Conservation (phyloP, 2,113 vertebrate genomes). For the Xenus cinereus region DNA sequence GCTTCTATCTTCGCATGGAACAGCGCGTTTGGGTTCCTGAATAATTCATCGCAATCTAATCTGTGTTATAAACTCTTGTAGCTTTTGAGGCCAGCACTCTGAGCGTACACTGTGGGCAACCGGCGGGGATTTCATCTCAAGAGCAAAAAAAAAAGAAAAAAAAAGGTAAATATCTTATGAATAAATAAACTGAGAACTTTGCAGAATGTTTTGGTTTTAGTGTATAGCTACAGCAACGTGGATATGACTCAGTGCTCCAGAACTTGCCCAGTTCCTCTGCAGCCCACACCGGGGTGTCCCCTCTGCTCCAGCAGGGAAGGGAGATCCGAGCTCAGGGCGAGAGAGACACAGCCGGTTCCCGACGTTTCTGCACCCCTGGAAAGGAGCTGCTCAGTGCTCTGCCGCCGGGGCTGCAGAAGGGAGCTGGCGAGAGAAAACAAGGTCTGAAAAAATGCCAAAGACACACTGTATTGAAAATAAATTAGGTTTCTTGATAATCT, state of each 20-base stretch:
- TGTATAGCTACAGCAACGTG: neutral
- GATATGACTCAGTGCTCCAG: neutral
- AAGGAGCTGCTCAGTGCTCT: neutral
- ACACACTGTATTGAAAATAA: neutral
- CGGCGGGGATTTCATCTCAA: neutral
- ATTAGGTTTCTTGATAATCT: neutral
- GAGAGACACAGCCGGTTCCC: fast-evolving
- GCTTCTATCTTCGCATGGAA: neutral
- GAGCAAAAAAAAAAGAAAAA: neutral
- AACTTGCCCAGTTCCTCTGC: neutral
- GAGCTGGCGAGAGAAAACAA: neutral
- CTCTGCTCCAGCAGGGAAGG: fast-evolving
- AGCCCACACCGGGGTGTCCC: neutral
- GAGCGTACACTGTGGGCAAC: neutral
- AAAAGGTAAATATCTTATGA: neutral
- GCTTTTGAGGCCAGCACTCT: neutral
- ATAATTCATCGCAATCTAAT: neutral
- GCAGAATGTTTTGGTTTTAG: neutral
- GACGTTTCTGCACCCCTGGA: neutral
- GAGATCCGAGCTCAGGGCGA: fast-evolving
- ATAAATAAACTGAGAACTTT: neutral
- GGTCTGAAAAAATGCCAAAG: neutral
- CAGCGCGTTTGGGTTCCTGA: neutral
- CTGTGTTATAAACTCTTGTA: neutral
- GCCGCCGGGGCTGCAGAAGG: neutral